Evolutionary conservation across 2,888 invertebrate genomes (phyloP).

Genomic region (Liopterus haemorrhoidalis): DNA sequence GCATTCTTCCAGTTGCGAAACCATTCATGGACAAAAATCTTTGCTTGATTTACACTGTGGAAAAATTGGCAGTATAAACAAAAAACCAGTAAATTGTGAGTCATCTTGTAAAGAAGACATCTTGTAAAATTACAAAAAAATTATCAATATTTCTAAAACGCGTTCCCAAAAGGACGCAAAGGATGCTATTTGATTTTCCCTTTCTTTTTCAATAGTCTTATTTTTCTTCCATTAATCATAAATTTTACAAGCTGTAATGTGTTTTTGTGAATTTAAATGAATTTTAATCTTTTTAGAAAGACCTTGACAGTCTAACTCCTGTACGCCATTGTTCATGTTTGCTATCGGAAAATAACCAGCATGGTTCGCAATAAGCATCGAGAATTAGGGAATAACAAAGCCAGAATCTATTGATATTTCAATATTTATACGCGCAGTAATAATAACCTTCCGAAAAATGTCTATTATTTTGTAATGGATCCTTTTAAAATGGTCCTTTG

Average conservation of each 20-base stretch:
- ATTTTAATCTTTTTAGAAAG: too few species aligned
- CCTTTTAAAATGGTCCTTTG: constrained; percentile 6
- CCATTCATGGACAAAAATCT: constrained; percentile 6
- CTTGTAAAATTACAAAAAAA: too few species aligned
- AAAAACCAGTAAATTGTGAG: too few species aligned
- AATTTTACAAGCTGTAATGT: constrained; percentile 26
- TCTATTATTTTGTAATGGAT: constrained; percentile 5
- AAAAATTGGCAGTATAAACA: constrained; percentile 14
- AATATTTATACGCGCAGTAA: constrained; percentile 4
- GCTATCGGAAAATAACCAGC: constrained; percentile 5
- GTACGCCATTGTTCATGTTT: constrained; percentile 6
- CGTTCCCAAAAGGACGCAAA: constrained; percentile 26
- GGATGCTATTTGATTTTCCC: constrained; percentile 23
- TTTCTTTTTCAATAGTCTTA: constrained; percentile 24
- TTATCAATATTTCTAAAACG: constrained; percentile 25
- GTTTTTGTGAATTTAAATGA: too few species aligned
- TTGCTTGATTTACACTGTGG: constrained; percentile 11
- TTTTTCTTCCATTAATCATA: constrained; percentile 30
- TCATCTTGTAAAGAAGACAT: too few species aligned
- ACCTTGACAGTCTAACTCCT: too few species aligned
- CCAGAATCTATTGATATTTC: constrained; percentile 6
- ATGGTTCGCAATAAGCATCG: constrained; percentile 8
- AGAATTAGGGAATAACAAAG: constrained; percentile 1
- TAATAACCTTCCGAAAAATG: constrained; percentile 10
- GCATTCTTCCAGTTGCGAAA: constrained; percentile 13